A percentile compares a stretch with the other conserved stretches of the same genome.
phyloP scores from a whole-genome alignment of 2,888 invertebrate genomes.

The Scotopteryx bipunctaria region DNA sequence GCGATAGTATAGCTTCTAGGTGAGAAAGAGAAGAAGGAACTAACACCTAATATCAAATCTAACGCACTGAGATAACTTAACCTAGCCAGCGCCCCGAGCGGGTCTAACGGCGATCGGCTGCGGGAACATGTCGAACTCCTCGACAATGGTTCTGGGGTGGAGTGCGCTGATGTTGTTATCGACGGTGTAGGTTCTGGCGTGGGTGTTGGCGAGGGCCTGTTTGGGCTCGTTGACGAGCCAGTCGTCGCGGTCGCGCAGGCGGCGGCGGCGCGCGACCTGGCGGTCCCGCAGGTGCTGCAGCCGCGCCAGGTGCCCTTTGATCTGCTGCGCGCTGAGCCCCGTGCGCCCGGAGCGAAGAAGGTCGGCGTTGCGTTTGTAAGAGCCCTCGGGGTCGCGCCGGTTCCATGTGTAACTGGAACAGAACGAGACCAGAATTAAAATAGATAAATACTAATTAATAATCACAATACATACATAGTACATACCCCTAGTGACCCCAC shows the following conservation, averaged over 20 bases:
- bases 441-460: not conserved
- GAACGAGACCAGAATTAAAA: too few relatives aligned
- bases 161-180: slow-evolving; percentile 80
- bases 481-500: too few relatives aligned
- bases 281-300: slow-evolving; percentile 70
- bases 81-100: slow-evolving; percentile 43
- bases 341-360: slow-evolving; percentile 71
- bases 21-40: slow-evolving; percentile 27
- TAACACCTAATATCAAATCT: slow-evolving; percentile 35
- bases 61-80: slow-evolving; percentile 3
- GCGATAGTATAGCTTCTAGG: too few relatives aligned
- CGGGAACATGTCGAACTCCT: slow-evolving; percentile 75
- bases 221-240: slow-evolving; percentile 68
- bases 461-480: too few relatives aligned
- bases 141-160: slow-evolving; percentile 84
- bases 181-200: slow-evolving; percentile 80
- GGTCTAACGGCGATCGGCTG: slow-evolving; percentile 46
- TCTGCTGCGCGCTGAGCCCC: slow-evolving; percentile 67
- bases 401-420: slow-evolving; percentile 73
- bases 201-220: slow-evolving; percentile 71
- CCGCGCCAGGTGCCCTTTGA: slow-evolving; percentile 67
- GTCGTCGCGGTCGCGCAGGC: slow-evolving; percentile 57
- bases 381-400: slow-evolving; percentile 73
- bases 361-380: slow-evolving; percentile 69
- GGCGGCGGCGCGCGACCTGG: slow-evolving; percentile 65